A percentile compares a stretch with the other conserved stretches of the same genome.
Conservation (phyloP, 2,797 vertebrate species). For the Netta rufina region DNA sequence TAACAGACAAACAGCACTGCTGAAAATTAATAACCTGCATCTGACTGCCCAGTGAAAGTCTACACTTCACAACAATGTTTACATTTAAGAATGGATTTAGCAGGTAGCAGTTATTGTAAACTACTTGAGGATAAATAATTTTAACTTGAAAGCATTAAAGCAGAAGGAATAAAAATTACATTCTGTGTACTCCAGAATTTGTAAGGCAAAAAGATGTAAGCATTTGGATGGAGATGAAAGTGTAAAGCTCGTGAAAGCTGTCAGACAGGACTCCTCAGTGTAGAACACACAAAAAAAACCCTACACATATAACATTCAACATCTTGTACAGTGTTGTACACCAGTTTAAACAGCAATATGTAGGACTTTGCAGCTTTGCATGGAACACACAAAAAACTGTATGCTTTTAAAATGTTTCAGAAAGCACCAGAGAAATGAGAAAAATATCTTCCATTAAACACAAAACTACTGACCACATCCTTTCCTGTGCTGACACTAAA, state of each 20-base stretch:
- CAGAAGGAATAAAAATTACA: neutral
- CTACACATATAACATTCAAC: accelerated
- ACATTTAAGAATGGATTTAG: constrained; percentile 8
- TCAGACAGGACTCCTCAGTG: neutral
- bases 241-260: neutral
- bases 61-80: neutral
- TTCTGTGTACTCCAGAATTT: neutral
- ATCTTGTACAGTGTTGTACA: accelerated
- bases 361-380: neutral
- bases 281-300: neutral
- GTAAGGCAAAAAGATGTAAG: neutral
- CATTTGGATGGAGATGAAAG: neutral
- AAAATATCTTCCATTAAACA: neutral
- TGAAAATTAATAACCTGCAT: constrained; percentile 69
- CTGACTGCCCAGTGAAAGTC: constrained; percentile 43
- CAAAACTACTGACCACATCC: neutral
- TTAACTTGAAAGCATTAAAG: constrained; percentile 3
- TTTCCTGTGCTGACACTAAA: neutral
- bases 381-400: neutral
- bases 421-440: neutral
- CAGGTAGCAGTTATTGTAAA: neutral
- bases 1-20: constrained; percentile 59
- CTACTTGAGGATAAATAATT: neutral
- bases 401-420: neutral
- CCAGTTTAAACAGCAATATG: neutral